Evolutionary conservation across 37 sponge, comb jelly and placozoan genomes (phyloP), one percentile per base, ranked within the genome.

Genomic region (Amphimedon queenslandica): DNA sequence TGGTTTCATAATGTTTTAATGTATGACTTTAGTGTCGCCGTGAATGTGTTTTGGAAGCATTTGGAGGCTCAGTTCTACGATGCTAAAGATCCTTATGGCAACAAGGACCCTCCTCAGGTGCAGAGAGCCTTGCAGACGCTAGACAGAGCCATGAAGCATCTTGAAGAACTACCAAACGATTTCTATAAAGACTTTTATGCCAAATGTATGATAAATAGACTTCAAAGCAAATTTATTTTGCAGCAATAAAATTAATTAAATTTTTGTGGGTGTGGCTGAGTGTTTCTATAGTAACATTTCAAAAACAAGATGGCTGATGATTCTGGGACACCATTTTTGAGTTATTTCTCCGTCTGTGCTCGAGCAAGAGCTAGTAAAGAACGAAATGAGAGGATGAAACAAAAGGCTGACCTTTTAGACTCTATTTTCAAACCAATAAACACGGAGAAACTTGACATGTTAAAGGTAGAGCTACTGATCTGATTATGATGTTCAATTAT

Each of bases 1-100:
- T 96, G 97, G 97, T 93, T 93, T 64, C 97, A 96, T 70, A 89
- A 96, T 78, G 88, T 92, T 27, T 66, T 61, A 20, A 57, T 84
- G 0, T 61, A 90, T 29, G 88, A 86, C 53, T 96, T 90, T 73
- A 72, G 91, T 3, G 88, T 96, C 31, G 97, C 91, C 30, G 85
- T 96, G 0, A 96, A 96, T 63, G 34, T 87, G 0, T 96, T 96
- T 70, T 96, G 97, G 97, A 86, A 76, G 55, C 81, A 93, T 40
- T 40, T 96, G 55, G 85, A 86, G 28, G 57, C 55, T 4, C 25
- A 32, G 0, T 67, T 84, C 29, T 96, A 96, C 60, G 94, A 93
- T 35, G 42, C 68, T 32, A 79, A 79, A 37, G 97, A 96, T 37
- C 63, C 76, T 4, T 96, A 93, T 64, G 97, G 97, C 0, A 96